Evolutionary conservation across 2,113 vertebrate species (phyloP).

Genomic region (Stictonetta naevosa): DNA sequence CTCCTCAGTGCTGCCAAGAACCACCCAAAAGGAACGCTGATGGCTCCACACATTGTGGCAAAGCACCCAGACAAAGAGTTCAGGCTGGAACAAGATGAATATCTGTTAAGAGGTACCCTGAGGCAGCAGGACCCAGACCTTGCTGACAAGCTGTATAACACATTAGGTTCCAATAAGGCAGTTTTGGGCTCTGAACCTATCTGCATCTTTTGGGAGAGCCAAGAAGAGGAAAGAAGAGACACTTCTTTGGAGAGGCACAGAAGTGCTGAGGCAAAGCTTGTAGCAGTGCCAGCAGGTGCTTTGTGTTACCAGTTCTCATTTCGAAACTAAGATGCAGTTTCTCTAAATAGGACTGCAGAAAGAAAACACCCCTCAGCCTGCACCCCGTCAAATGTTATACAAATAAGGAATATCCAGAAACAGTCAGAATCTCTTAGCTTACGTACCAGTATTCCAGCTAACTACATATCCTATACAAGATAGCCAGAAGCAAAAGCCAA

Average conservation of each 20-base stretch:
- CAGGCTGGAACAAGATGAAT: neutral
- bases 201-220: neutral
- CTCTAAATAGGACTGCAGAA: neutral
- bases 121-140: neutral
- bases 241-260: neutral
- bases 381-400: neutral
- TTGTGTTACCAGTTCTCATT: neutral
- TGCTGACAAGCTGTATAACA: accelerated
- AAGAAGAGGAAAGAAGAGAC: neutral
- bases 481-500: neutral
- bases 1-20: neutral
- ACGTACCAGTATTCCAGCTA: neutral
- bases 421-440: neutral
- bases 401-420: neutral
- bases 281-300: neutral
- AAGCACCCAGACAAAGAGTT: neutral
- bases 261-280: neutral
- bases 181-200: neutral
- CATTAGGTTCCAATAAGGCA: neutral
- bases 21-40: accelerated
- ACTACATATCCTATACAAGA: neutral
- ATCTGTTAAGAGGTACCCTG: neutral
- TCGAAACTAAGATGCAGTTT: neutral
- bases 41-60: neutral
- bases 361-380: neutral